Conservation (phyloP, 2,797 vertebrate species). For the Schizopygopsis pylzovi region DNA sequence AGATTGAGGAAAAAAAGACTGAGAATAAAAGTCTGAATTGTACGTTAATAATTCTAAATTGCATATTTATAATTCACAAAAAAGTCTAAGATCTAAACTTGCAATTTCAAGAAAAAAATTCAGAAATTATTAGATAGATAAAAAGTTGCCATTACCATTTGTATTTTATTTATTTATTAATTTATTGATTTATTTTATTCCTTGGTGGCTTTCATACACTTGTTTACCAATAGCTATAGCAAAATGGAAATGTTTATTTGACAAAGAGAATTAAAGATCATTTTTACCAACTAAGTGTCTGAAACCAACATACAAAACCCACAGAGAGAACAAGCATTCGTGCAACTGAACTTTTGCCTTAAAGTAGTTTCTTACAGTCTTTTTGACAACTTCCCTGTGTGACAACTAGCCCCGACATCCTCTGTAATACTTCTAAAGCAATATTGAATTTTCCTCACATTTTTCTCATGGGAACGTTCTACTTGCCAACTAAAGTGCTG, state of each 20-base stretch:
- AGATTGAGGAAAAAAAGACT: too few species aligned
- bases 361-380: background rate
- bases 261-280: background rate
- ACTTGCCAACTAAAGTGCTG: conserved; percentile 22
- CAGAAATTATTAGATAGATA: background rate
- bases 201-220: too few species aligned
- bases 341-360: background rate
- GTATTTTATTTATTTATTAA: too few species aligned
- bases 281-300: background rate
- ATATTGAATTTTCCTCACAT: conserved; percentile 21
- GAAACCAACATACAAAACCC: background rate
- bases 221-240: too few species aligned
- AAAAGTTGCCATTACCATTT: background rate
- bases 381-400: background rate
- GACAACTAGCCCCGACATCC: background rate
- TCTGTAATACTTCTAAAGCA: conserved; percentile 15
- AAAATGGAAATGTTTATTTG: background rate
- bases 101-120: too few species aligned
- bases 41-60: too few species aligned
- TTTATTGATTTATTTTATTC: too few species aligned
- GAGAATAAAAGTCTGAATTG: too few species aligned
- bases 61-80: too few species aligned
- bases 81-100: too few species aligned
- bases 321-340: background rate
- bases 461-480: conserved; percentile 5